Conservation (phyloP, 2,797 vertebrate genomes). For the Typhlichthys eigenmanni region DNA sequence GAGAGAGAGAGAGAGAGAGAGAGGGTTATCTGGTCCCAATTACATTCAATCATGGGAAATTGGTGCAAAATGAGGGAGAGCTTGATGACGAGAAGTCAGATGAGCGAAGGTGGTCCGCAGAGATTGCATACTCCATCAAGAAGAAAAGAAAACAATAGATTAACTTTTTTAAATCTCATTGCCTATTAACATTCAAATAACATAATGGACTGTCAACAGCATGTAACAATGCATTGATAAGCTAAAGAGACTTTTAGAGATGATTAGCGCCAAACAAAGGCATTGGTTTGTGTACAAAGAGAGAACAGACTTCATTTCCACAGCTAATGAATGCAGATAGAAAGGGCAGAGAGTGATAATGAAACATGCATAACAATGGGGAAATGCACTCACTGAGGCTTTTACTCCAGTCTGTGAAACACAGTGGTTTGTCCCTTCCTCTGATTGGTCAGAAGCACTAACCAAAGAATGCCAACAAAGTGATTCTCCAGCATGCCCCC, state of each 20-base stretch:
- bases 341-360: conserved; percentile 60
- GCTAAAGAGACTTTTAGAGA: conserved; percentile 45
- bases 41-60: conserved; percentile 75
- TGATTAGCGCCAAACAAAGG: conserved; percentile 58
- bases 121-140: conserved; percentile 53
- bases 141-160: conserved; percentile 26
- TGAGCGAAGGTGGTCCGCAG: conserved; percentile 65
- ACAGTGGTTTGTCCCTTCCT: conserved; percentile 39
- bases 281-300: conserved; percentile 47
- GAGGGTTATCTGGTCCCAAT: conserved; percentile 74
- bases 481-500: conserved; percentile 60
- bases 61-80: conserved; percentile 67
- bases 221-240: conserved; percentile 45
- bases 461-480: conserved; percentile 65
- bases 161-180: background rate
- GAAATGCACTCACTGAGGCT: conserved; percentile 46
- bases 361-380: conserved; percentile 64
- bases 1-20: conserved; percentile 33
- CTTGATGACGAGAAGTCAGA: conserved; percentile 68
- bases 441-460: conserved; percentile 53
- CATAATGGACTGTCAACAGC: conserved; percentile 23
- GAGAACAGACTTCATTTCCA: conserved; percentile 51
- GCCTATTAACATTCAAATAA: conserved; percentile 2
- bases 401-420: conserved; percentile 56
- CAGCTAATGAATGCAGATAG: conserved; percentile 65